Evolutionary conservation across 2,113 vertebrate genomes (phyloP).

Genomic region (Neolamprologus modestus): DNA sequence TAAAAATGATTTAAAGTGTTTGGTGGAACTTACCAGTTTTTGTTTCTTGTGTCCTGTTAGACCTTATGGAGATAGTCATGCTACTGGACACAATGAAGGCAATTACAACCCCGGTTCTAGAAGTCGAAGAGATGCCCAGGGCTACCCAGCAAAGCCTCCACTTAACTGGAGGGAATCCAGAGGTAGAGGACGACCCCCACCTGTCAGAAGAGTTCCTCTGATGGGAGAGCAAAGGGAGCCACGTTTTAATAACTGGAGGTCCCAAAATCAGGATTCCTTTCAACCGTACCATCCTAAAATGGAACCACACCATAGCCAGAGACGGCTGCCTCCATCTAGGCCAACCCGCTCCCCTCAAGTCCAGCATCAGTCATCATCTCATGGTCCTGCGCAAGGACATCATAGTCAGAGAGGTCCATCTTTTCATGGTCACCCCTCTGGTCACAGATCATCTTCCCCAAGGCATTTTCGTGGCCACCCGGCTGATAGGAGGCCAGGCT

Average conservation of each 20-base stretch:
- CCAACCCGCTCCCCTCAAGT: conserved; percentile 45
- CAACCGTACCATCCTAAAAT: conserved; percentile 54
- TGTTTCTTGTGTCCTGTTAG: conserved; percentile 27
- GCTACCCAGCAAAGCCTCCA: conserved; percentile 35
- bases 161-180: conserved; percentile 63
- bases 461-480: conserved; percentile 59
- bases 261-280: conserved; percentile 61
- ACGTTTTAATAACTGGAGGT: conserved; percentile 61
- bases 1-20: not conserved
- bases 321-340: conserved; percentile 54
- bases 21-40: not conserved
- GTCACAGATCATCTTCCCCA: conserved; percentile 58
- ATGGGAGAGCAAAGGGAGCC: conserved; percentile 65
- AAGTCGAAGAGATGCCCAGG: conserved; percentile 50
- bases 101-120: conserved; percentile 47
- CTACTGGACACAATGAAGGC: conserved; percentile 24
- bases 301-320: conserved; percentile 61
- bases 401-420: conserved; percentile 51
- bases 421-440: conserved; percentile 54
- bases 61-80: conserved; percentile 51
- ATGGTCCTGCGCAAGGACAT: conserved; percentile 42
- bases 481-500: conserved; percentile 54
- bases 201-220: conserved; percentile 45
- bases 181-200: conserved; percentile 61
- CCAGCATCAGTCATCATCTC: conserved; percentile 59